Conservation (phyloP, 2,113 vertebrate species). For the Corvus hawaiiensis region DNA sequence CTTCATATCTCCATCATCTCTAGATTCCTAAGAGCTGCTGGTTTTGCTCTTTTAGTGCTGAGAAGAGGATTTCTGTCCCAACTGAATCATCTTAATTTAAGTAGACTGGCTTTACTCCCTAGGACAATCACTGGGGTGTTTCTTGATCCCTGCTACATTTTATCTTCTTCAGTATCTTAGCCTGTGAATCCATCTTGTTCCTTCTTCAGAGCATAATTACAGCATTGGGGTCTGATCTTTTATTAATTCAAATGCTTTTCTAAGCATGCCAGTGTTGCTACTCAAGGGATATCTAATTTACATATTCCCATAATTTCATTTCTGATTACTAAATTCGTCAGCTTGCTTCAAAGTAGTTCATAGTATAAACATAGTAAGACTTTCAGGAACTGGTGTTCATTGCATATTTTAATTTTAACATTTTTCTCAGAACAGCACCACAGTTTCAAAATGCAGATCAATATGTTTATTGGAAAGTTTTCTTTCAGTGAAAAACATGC, state of each 20-base stretch:
- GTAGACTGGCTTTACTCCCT: neutral
- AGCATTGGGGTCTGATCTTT: slow-evolving; percentile 21
- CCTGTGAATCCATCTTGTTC: neutral
- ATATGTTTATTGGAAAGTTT: neutral
- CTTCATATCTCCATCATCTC: neutral
- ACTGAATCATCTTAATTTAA: neutral
- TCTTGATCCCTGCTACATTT: neutral
- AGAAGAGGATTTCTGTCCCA: neutral
- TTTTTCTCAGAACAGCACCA: neutral
- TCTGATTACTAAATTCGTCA: slow-evolving; percentile 58
- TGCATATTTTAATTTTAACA: slow-evolving; percentile 17
- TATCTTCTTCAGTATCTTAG: neutral
- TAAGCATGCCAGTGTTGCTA: neutral
- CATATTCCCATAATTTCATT: slow-evolving; percentile 50
- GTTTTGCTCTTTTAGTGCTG: neutral
- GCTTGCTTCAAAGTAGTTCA: slow-evolving; percentile 36
- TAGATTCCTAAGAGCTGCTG: neutral
- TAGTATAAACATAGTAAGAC: slow-evolving; percentile 34
- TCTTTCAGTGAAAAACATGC: neutral
- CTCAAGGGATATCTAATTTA: slow-evolving; percentile 47
- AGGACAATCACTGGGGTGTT: neutral
- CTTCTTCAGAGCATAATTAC: slow-evolving; percentile 9
- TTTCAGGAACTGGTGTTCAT: slow-evolving; percentile 39
- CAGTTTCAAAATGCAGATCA: neutral
- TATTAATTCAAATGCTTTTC: slow-evolving; percentile 50